Percentiles rank a stretch among this genome's conserved stretches.
These are phyloP conservation scores for Trichosurus vulpecula DNA, from an alignment of 2,797 vertebrate genomes.

Conservation along the genomic window DNA sequence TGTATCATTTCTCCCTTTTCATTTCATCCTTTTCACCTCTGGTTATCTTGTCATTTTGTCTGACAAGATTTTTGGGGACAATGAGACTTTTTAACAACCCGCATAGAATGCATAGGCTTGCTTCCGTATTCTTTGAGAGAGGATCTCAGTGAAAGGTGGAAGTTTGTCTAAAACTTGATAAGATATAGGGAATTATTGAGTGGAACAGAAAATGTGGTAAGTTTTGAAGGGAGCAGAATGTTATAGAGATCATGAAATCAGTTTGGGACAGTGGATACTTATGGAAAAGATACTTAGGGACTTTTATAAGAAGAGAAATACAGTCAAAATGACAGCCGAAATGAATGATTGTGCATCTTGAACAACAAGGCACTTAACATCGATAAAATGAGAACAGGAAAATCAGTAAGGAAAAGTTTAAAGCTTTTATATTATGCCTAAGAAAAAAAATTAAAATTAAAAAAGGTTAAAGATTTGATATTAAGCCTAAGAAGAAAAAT, in stretches of 20 bases:
- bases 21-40: not conserved
- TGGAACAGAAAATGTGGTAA: not conserved
- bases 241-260: not conserved
- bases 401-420: not conserved
- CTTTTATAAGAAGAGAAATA: conserved; percentile 9
- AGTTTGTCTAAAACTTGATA: not conserved
- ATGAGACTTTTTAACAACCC: not conserved
- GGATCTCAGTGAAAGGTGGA: not conserved
- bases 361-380: not conserved
- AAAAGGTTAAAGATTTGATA: not conserved
- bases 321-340: not conserved
- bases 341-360: not conserved
- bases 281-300: not conserved
- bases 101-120: not conserved
- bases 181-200: not conserved
- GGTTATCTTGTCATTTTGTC: not conserved
- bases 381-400: conserved; percentile 6
- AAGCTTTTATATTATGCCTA: not conserved
- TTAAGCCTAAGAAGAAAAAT: conserved; percentile 4
- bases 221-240: not conserved
- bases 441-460: conserved; percentile 1
- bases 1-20: not conserved
- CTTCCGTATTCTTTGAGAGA: not conserved
- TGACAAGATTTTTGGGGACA: not conserved
- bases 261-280: not conserved